phyloP scores from a whole-genome alignment of 2,797 vertebrate genomes.

The Melanotaenia trifasciata region DNA sequence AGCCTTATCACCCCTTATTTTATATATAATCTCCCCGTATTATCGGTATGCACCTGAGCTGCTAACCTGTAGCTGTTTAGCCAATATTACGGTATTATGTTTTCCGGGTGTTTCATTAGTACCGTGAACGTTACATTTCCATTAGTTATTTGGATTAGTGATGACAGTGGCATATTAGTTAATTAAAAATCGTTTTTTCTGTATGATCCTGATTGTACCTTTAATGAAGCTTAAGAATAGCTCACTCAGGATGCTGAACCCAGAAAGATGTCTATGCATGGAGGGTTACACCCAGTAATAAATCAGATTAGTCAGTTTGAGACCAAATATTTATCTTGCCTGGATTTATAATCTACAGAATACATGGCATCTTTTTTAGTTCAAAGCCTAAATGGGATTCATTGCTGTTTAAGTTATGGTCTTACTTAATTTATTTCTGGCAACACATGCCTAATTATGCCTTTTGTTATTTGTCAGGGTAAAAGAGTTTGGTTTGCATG shows the following conservation, averaged over 20 bases:
- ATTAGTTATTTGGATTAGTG: not conserved
- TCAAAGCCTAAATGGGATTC: not conserved
- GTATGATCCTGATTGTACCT: not conserved
- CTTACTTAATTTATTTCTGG: not conserved
- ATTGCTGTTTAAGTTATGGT: not conserved
- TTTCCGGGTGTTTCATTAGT: slow-evolving; percentile 20
- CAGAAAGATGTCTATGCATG: not conserved
- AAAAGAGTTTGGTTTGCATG: slow-evolving; percentile 67
- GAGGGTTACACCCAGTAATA: not conserved
- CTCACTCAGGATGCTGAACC: not conserved
- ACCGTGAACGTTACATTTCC: slow-evolving; percentile 4
- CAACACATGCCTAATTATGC: not conserved
- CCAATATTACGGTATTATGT: not conserved
- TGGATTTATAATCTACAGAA: not conserved
- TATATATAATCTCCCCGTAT: not conserved
- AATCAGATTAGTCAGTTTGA: not conserved
- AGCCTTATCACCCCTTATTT: not conserved
- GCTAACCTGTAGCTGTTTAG: not conserved
- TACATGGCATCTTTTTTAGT: not conserved
- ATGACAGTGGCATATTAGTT: not conserved
- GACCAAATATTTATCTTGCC: not conserved
- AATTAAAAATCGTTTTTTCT: not conserved
- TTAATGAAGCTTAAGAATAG: not conserved
- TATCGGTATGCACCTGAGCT: accelerated
- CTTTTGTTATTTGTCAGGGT: slow-evolving; percentile 40